Base-by-base conservation (phyloP, 2,113 vertebrate species). In the Lamprotornis superbus region DNA sequence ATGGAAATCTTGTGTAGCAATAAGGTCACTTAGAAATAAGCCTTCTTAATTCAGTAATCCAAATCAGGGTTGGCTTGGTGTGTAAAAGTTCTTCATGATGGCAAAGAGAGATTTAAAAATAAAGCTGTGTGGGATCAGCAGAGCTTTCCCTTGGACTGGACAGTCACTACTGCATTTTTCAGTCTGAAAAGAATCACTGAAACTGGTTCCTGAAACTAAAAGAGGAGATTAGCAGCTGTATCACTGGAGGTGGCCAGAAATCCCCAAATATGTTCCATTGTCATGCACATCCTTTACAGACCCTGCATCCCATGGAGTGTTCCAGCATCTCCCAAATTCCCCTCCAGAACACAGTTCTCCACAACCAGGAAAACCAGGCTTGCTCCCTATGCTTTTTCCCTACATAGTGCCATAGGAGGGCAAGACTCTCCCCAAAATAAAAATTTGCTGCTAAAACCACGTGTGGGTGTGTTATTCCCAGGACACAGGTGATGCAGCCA, bases 381-480 rank as follows among this genome's bases (percentile, higher is more conserved):
- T 49, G 21, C 56, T 74, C 50, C 49, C 17, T 17, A 3, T 1
- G 23, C 11, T 40, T 84, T 55, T 40, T 37, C 71, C 50, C 44
- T 60, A 15, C 22, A 35, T 64, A 74, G 30, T 3, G 16, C 81
- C 12, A 5, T 0, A 25, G 44, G n/a, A 81, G 75, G 64, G 37
- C 15, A 35, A 67, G 59, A 19, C 21, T 39, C 5, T 15, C 40
- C n/a, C 28, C 12, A 9, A 11, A 28, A 40, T 15, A 60, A 22
- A 37, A 69, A 23, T 11, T 27, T n/a, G 15, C 20, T 57, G 47
- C 52, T 49, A 23, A 40, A 55, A 19, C 0, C 10, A 2, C 1
- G 1, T 3, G 3, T 5, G 64, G 6, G 14, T 39, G 4, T 5
- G 11, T 35, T 15, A 9, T 9, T n/a, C 10, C 5, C 39, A 15